A percentile compares a stretch with the other conserved stretches of the same genome.
phyloP scores from a whole-genome alignment of 2,888 invertebrate genomes.

The Cheilosia variabilis region DNA sequence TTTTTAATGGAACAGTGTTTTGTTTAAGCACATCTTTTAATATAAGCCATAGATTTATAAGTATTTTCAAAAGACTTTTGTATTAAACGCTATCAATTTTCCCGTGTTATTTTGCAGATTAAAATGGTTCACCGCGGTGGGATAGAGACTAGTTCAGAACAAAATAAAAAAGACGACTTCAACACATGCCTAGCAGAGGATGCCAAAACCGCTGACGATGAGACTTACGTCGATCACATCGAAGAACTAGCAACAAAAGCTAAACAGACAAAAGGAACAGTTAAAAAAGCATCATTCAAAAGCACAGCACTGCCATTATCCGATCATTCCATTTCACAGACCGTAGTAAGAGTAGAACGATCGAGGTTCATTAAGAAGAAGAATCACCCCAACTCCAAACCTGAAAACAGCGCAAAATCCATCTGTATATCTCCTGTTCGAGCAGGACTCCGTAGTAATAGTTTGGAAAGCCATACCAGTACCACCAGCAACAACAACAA shows the following conservation, averaged over 20 bases:
- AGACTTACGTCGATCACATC: conserved; percentile 48
- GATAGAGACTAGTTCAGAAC: conserved; percentile 68
- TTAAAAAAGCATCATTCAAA: conserved; percentile 51
- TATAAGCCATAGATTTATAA: background rate
- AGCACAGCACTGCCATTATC: conserved; percentile 68
- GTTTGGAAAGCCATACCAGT: conserved; percentile 75
- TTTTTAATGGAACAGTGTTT: too few species aligned
- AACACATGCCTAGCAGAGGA: conserved; percentile 64
- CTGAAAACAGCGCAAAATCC: conserved; percentile 41
- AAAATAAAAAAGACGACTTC: conserved; percentile 70
- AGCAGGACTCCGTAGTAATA: conserved; percentile 75
- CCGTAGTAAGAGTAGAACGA: conserved; percentile 61
- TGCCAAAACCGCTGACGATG: conserved; percentile 57
- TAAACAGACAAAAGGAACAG: conserved; percentile 50
- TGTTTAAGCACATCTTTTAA: too few species aligned
- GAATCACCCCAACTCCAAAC: conserved; percentile 41
- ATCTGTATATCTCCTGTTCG: conserved; percentile 63
- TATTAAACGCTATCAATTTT: conserved; percentile 4
- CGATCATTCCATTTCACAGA: conserved; percentile 72
- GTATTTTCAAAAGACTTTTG: background rate
- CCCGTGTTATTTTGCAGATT: conserved; percentile 70
- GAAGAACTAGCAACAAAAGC: conserved; percentile 51
- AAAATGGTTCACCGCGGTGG: conserved; percentile 78
- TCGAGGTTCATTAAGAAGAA: conserved; percentile 62
- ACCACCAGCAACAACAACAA: conserved; percentile 71